Evolutionary conservation across 2,797 vertebrate genomes (phyloP).

Genomic region (Pyrocephalus nanus): DNA sequence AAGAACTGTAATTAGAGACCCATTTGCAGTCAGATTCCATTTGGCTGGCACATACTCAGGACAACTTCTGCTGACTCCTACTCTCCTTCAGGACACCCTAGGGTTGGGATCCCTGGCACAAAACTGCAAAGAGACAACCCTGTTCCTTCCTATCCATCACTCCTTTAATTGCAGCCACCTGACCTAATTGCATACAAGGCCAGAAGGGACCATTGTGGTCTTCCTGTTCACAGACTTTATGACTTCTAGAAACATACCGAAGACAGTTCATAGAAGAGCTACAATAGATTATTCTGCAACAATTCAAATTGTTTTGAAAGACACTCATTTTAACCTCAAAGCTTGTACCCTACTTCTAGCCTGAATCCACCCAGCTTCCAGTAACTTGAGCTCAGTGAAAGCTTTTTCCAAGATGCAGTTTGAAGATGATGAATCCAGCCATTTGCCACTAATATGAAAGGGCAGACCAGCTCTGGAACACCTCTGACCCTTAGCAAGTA

Average conservation of each 20-base stretch:
- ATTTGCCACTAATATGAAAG: background rate
- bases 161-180: background rate
- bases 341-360: background rate
- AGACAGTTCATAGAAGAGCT: background rate
- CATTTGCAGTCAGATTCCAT: conserved; percentile 41
- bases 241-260: background rate
- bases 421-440: background rate
- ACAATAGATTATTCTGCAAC: background rate
- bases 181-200: background rate
- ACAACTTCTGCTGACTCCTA: conserved; percentile 18
- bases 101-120: background rate
- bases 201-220: background rate
- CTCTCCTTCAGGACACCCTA: background rate
- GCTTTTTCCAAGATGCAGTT: background rate
- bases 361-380: background rate
- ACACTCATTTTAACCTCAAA: background rate
- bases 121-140: conserved; percentile 20
- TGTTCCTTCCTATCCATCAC: background rate
- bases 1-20: conserved; percentile 80
- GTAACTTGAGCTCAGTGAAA: background rate
- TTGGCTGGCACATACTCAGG: conserved; percentile 11
- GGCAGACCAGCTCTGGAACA: background rate
- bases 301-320: background rate
- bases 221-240: conserved; percentile 5
- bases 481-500: background rate